These are phyloP conservation scores for Dromococcyx pavoninus DNA, from an alignment of 2,797 vertebrate species.

Conservation along the genomic window DNA sequence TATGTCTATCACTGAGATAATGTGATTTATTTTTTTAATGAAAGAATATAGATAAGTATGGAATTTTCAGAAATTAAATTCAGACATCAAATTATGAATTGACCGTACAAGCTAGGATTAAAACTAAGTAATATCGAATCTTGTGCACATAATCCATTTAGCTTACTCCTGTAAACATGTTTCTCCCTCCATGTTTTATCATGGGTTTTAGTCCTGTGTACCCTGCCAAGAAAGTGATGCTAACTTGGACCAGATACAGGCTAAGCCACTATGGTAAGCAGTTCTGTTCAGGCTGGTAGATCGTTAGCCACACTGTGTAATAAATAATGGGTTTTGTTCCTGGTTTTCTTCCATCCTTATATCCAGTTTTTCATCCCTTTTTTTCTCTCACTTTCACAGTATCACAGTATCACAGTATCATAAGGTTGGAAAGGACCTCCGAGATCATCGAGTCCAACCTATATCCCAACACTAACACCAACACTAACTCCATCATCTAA, in stretches of 20 bases:
- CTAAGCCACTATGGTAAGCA: neutral
- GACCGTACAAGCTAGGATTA: rapidly evolving
- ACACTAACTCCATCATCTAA: too few relatives aligned
- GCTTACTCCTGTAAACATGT: neutral
- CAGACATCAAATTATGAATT: neutral
- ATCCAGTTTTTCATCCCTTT: too few relatives aligned
- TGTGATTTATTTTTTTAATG: too few relatives aligned
- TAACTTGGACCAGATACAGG: neutral
- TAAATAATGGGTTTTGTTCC: neutral
- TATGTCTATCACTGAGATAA: neutral
- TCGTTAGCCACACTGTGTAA: neutral
- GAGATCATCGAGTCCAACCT: too few relatives aligned
- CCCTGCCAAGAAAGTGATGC: neutral
- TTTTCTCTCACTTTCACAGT: too few relatives aligned
- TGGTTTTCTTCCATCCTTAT: too few relatives aligned
- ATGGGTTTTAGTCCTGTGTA: neutral
- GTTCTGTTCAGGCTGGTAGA: neutral
- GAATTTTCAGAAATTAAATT: neutral
- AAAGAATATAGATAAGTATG: neutral
- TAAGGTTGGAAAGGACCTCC: too few relatives aligned
- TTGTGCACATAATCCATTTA: neutral
- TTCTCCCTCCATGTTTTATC: neutral
- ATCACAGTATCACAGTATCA: too few relatives aligned
- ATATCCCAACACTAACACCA: too few relatives aligned
- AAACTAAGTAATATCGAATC: neutral